Conservation (phyloP, 2,113 vertebrate species). For the Acanthochromis polyacanthus region DNA sequence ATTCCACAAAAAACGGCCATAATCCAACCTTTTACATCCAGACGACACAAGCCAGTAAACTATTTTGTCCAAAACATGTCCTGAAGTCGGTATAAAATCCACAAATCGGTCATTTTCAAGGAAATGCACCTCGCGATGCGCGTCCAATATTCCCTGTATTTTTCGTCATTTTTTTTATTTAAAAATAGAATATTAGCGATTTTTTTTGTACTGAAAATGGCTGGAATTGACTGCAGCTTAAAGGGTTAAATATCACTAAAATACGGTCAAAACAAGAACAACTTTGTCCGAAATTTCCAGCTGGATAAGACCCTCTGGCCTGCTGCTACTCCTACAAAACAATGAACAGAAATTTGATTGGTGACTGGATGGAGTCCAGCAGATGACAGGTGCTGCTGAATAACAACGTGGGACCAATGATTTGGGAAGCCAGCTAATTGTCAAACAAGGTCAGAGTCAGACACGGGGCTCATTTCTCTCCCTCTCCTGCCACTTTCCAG, state of each 20-base stretch:
- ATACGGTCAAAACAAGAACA: not conserved
- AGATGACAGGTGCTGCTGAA: slow-evolving; percentile 48
- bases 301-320: not conserved
- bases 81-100: too few species aligned
- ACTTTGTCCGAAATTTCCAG: slow-evolving; percentile 1
- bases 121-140: too few species aligned
- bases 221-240: too few species aligned
- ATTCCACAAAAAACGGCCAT: too few species aligned
- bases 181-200: too few species aligned
- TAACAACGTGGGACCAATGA: slow-evolving; percentile 49
- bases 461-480: slow-evolving; percentile 17
- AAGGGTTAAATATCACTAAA: not conserved
- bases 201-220: too few species aligned
- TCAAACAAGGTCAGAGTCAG: slow-evolving; percentile 60
- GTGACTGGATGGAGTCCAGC: slow-evolving; percentile 49
- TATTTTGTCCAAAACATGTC: too few species aligned
- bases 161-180: too few species aligned
- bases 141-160: too few species aligned
- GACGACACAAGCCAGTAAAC: too few species aligned
- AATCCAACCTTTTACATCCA: too few species aligned
- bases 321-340: slow-evolving; percentile 6
- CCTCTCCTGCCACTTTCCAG: not conserved
- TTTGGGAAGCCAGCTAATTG: slow-evolving; percentile 45
- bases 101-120: too few species aligned
- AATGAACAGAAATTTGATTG: slow-evolving; percentile 33